Percentiles rank a stretch among this genome's conserved stretches.
These are phyloP conservation scores for Andricus quercusramuli DNA, from an alignment of 2,888 invertebrate species.

Conservation along the genomic window DNA sequence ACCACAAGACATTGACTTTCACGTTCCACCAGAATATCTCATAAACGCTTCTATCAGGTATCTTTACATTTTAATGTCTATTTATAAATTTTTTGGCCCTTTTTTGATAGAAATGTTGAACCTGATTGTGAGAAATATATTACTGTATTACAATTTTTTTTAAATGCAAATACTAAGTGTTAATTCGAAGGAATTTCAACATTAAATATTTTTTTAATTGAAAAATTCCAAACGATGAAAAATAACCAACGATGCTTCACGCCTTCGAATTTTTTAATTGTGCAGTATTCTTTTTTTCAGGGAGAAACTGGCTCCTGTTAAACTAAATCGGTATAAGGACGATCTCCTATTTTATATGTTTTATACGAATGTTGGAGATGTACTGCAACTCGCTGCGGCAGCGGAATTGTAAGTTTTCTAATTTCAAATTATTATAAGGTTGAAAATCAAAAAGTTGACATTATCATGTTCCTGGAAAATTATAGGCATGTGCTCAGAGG, in stretches of 20 bases:
- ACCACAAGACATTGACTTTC: constrained; percentile 99
- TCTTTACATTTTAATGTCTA: constrained; percentile 37
- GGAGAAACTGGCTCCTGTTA: constrained; percentile 96
- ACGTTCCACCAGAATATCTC: constrained; percentile 98
- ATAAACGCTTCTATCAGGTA: constrained; percentile 95
- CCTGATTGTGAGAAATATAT: too few species aligned
- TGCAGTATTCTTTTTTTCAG: constrained; percentile 78
- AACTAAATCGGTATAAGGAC: constrained; percentile 98
- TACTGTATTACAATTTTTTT: too few species aligned
- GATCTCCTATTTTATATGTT: constrained; percentile 99
- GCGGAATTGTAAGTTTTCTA: constrained; percentile 91
- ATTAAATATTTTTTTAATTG: too few species aligned
- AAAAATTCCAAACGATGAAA: neutral
- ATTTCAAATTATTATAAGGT: neutral
- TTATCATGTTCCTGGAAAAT: too few species aligned
- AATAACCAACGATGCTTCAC: neutral
- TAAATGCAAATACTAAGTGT: neutral
- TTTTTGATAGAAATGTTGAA: too few species aligned
- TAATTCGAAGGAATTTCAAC: neutral
- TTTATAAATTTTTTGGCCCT: neutral
- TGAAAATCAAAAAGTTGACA: too few species aligned
- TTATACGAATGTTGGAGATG: constrained; percentile 99
- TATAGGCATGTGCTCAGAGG: too few species aligned
- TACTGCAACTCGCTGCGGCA: constrained; percentile 98
- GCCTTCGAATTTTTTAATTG: constrained; percentile 31